Conservation (phyloP, 2,888 invertebrate species). For the Stratiomys singularior region DNA sequence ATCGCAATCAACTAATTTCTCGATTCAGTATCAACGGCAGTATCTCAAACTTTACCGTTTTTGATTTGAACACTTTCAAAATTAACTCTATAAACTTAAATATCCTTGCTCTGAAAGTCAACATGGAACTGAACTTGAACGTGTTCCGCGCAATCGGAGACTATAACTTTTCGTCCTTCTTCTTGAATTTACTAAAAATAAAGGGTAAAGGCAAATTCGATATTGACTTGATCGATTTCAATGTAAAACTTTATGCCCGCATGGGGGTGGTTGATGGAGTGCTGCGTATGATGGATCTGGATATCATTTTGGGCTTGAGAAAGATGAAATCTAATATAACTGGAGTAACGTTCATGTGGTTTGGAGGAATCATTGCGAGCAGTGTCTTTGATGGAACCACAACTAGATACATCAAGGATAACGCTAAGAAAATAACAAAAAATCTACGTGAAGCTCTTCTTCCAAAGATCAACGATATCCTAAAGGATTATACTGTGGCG, state of each 20-base stretch:
- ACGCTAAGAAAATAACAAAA: not conserved
- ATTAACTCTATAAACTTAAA: conserved; percentile 57
- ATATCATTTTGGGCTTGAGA: conserved; percentile 56
- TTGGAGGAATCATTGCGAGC: conserved; percentile 37
- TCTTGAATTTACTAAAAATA: conserved; percentile 41
- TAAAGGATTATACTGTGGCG: conserved; percentile 26
- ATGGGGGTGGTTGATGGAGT: conserved; percentile 44
- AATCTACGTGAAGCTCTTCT: conserved; percentile 13
- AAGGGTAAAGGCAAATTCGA: conserved; percentile 47
- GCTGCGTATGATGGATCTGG: conserved; percentile 53
- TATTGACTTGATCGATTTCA: conserved; percentile 42
- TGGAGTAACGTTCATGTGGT: conserved; percentile 53
- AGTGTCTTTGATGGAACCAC: conserved; percentile 38
- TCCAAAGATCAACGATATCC: not conserved
- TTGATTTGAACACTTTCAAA: conserved; percentile 59
- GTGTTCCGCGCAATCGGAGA: conserved; percentile 55
- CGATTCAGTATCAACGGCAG: conserved; percentile 22
- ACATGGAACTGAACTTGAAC: conserved; percentile 59
- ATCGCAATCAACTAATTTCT: not conserved
- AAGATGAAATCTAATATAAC: conserved; percentile 58
- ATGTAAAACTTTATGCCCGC: conserved; percentile 40
- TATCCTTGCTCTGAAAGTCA: conserved; percentile 56
- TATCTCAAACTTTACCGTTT: not conserved
- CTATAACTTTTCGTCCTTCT: conserved; percentile 55
- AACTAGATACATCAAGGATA: not conserved